phyloP scores from a whole-genome alignment of 2,888 invertebrate species.

The Zootermopsis nevadensis region DNA sequence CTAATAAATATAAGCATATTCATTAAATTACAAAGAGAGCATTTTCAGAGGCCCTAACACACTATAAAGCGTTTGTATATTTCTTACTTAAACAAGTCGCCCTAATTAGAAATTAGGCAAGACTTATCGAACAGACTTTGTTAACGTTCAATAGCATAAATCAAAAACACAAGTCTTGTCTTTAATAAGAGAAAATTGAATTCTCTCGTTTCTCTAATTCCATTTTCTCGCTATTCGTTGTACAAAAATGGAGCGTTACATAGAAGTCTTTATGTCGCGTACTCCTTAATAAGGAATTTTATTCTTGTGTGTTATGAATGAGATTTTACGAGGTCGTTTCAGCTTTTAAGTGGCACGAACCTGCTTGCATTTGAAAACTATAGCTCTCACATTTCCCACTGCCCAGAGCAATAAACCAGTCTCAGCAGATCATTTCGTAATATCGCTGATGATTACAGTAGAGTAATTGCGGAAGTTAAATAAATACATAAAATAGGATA shows the following conservation, averaged over 20 bases:
- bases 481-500: background rate
- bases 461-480: background rate
- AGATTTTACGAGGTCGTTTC: constrained; percentile 16
- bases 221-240: background rate
- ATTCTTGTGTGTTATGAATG: constrained; percentile 9
- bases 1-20: too few relatives aligned
- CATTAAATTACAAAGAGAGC: too few relatives aligned
- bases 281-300: constrained; percentile 32
- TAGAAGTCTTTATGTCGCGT: background rate
- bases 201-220: background rate
- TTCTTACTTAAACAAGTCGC: too few relatives aligned
- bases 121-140: background rate
- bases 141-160: background rate
- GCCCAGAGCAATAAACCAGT: background rate
- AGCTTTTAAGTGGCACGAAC: background rate
- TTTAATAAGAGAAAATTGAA: background rate
- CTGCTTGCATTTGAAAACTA: constrained; percentile 1
- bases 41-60: too few relatives aligned
- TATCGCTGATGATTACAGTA: background rate
- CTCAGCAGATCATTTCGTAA: background rate
- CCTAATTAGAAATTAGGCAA: too few relatives aligned
- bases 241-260: too few relatives aligned
- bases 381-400: background rate
- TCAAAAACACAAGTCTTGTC: background rate
- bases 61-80: too few relatives aligned